phyloP scores from a whole-genome alignment of 2,113 vertebrate species.

The Lycaon pictus region DNA sequence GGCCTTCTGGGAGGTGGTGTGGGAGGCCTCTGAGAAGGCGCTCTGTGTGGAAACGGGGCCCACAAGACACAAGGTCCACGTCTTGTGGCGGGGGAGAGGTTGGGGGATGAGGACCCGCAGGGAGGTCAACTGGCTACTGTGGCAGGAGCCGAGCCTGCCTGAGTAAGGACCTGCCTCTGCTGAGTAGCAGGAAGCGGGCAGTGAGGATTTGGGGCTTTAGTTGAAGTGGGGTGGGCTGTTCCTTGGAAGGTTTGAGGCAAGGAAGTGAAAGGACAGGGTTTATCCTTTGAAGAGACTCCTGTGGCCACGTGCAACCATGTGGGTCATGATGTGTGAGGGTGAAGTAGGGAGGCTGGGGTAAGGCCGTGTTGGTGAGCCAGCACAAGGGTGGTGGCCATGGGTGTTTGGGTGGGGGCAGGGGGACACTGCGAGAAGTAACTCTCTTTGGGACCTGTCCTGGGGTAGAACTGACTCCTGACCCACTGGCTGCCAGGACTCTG shows the following conservation, averaged over 20 bases:
- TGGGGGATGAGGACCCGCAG: neutral
- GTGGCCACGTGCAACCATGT: fast-evolving
- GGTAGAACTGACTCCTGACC: neutral
- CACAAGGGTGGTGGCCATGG: neutral
- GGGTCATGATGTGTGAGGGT: fast-evolving
- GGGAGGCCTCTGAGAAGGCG: neutral
- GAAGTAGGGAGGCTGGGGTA: neutral
- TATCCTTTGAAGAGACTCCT: neutral
- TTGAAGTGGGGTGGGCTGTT: neutral
- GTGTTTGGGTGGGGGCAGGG: neutral
- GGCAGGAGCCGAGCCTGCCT: fast-evolving
- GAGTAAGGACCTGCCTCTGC: neutral
- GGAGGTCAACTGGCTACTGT: neutral
- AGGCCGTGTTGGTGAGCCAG: neutral
- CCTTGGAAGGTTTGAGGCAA: neutral
- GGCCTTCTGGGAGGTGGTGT: neutral
- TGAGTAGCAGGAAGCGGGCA: neutral
- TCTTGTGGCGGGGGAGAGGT: neutral
- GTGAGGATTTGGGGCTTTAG: neutral
- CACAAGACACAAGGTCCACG: fast-evolving
- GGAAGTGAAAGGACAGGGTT: fast-evolving
- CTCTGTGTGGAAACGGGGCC: neutral
- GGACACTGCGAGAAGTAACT: neutral
- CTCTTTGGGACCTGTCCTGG: neutral
- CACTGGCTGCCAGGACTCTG: fast-evolving